Conservation (phyloP, 2,113 vertebrate genomes). For the Egretta garzetta region DNA sequence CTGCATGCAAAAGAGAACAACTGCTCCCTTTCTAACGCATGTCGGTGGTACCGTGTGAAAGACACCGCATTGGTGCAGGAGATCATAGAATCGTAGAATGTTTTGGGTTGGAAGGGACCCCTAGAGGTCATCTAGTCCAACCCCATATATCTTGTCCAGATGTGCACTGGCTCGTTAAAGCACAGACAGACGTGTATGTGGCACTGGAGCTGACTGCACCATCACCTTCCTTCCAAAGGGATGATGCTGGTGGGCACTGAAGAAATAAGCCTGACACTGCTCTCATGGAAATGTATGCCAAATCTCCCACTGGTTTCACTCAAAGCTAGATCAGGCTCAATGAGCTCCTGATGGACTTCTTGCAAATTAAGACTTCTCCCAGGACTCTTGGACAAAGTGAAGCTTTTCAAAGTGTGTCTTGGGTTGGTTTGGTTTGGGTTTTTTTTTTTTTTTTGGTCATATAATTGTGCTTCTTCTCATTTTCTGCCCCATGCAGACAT, state of each 20-base stretch:
- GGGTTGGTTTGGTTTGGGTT: background rate
- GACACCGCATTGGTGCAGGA: rapidly evolving
- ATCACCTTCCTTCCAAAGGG: background rate
- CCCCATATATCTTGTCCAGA: background rate
- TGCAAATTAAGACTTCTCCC: background rate
- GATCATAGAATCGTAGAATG: no score
- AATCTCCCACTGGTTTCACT: background rate
- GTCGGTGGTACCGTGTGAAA: rapidly evolving
- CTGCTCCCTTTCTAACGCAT: rapidly evolving
- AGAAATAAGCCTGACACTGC: background rate
- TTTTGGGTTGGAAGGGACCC: no score
- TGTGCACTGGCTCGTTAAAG: background rate
- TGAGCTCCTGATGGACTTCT: background rate
- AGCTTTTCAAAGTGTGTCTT: background rate
- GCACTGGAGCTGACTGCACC: background rate
- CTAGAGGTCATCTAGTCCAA: no score
- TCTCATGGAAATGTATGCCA: background rate
- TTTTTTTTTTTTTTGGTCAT: no score
- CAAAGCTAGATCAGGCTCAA: background rate
- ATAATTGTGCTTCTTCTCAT: rapidly evolving
- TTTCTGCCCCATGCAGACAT: rapidly evolving
- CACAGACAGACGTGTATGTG: rapidly evolving
- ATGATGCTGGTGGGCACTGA: background rate
- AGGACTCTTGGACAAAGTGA: background rate
- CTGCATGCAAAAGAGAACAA: no score